Evolutionary conservation across 2,113 vertebrate genomes (phyloP), one percentile per base, ranked within the genome.

Genomic region (Excalfactoria chinensis): DNA sequence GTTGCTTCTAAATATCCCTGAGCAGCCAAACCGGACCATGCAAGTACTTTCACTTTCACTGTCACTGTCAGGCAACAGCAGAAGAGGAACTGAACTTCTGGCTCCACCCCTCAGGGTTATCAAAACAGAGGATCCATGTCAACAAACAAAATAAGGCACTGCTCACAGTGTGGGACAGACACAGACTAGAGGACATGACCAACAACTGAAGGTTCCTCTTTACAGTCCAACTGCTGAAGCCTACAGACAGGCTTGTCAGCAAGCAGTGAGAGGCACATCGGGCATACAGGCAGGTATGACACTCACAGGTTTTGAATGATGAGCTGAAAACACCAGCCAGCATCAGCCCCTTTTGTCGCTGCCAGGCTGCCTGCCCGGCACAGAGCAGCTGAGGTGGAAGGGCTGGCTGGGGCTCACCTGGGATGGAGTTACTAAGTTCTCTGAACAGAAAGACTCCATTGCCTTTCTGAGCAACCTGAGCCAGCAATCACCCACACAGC

Each of bases 241-340:
- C 25, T 4, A 4, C 17, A 26, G 78, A 34, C 0, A 56, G 23
- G 1, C 14, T 8, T 2, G 37, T 17, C 3, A 20, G 32, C 59
- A 0, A 32, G 15, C 35, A 30, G 26, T 0, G 0, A 35, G 28
- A 6, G 3, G 0, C 3, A 4, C 2, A 9, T 4, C 0, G 11
- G 25, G 10, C 15, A 3, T 4, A 4, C 8, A 5, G 2, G 7
- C 0, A n/a, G 21, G 10, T 3, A 13, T 11, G 17, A 13, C 1
- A 1, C 23, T 11, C 46, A 0, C 0, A 1, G 4, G 5, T 12
- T 44, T 3, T 1, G 19, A 56, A 10, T 0, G 14, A 7, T 4
- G 43, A 0, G 28, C 67, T 40, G 13, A 30, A 41, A 28, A 9
- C 0, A 7, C 20, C 5, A 5, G 28, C 7, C 59, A 15, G 17